Conservation (phyloP, 2,888 invertebrate genomes). For the Euplexia lucipara region DNA sequence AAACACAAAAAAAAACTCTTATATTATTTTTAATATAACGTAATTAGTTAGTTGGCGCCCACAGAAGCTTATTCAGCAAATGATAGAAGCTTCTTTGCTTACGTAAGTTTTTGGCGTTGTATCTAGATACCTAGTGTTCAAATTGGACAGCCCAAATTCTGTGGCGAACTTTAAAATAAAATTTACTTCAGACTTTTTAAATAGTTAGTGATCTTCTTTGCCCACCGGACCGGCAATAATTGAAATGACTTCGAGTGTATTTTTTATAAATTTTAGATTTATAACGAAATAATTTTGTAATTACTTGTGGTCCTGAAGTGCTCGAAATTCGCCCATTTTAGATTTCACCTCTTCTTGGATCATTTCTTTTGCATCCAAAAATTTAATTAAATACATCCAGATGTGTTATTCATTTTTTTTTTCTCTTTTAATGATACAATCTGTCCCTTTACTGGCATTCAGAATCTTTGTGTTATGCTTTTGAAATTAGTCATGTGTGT, state of each 20-base stretch:
- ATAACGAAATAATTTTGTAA: too few species aligned
- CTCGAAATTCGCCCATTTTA: too few species aligned
- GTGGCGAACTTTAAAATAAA: not conserved
- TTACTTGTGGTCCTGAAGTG: too few species aligned
- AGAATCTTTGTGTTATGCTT: too few species aligned
- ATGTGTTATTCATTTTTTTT: not conserved
- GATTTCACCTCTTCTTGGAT: too few species aligned
- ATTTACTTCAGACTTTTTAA: not conserved
- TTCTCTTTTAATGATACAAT: too few species aligned
- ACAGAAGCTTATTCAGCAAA: not conserved
- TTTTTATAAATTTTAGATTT: not conserved
- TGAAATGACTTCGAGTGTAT: not conserved
- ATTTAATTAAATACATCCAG: too few species aligned
- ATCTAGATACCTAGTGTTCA: slow-evolving; percentile 23
- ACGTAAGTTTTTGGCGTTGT: slow-evolving; percentile 7
- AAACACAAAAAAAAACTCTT: too few species aligned
- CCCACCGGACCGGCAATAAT: not conserved
- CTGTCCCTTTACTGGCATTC: too few species aligned
- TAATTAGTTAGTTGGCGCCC: slow-evolving; percentile 8
- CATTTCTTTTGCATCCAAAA: too few species aligned
- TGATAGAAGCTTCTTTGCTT: not conserved
- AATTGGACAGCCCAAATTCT: not conserved
- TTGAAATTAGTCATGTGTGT: too few species aligned
- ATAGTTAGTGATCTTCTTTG: not conserved
- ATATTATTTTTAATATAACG: slow-evolving; percentile 9